Percentiles rank a stretch among this genome's conserved stretches.
Evolutionary conservation across 2,797 vertebrate genomes (phyloP).

Genomic region (Ateles fusciceps): DNA sequence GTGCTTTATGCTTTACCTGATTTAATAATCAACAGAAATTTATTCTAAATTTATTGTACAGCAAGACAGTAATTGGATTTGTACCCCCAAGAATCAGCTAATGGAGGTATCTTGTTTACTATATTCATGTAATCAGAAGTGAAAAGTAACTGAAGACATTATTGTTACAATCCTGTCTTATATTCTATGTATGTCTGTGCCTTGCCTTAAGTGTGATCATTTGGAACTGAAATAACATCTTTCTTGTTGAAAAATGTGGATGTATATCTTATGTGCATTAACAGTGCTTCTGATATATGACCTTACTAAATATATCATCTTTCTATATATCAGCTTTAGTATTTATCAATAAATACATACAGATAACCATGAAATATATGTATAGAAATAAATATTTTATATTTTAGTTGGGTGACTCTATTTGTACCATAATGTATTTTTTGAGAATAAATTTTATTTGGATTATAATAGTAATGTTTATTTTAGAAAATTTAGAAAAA

Average conservation of each 20-base stretch:
- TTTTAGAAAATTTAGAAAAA: constrained; percentile 23
- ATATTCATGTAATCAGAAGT: neutral
- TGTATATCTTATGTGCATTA: neutral
- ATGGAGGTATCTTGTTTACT: neutral
- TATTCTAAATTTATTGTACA: neutral
- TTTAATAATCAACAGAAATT: neutral
- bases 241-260: neutral
- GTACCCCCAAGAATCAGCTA: neutral
- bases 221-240: neutral
- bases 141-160: neutral
- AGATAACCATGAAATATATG: neutral
- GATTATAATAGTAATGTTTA: constrained; percentile 25
- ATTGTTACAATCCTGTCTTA: neutral
- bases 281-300: neutral
- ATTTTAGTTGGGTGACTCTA: neutral
- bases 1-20: neutral
- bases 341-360: neutral
- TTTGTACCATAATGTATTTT: constrained; percentile 25
- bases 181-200: neutral
- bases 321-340: neutral
- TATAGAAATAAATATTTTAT: neutral
- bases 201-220: neutral
- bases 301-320: neutral
- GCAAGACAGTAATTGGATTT: neutral
- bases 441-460: neutral